Percentiles rank a stretch among this genome's conserved stretches.
Evolutionary conservation across 2,797 vertebrate genomes (phyloP).

Genomic region (Anolis apletophallus): DNA sequence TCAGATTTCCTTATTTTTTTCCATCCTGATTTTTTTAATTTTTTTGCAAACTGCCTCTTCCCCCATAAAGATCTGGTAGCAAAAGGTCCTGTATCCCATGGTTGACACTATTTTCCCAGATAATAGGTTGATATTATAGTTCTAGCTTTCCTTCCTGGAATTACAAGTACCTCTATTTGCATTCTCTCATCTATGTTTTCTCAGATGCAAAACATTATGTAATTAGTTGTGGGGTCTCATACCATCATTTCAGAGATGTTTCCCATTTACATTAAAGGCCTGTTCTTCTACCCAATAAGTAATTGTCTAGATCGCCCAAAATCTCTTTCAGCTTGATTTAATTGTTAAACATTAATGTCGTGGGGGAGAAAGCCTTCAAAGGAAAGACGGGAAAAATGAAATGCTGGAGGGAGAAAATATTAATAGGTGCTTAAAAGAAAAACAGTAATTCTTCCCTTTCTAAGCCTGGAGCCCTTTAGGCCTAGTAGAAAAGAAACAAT

Average conservation of each 20-base stretch:
- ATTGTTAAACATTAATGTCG: slow-evolving; percentile 87
- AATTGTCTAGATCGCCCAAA: slow-evolving; percentile 84
- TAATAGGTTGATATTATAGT: slow-evolving; percentile 63
- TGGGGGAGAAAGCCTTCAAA: slow-evolving; percentile 81
- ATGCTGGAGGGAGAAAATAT: slow-evolving; percentile 81
- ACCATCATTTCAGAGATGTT: slow-evolving; percentile 85
- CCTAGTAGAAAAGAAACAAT: slow-evolving; percentile 88
- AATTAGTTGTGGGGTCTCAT: slow-evolving; percentile 88
- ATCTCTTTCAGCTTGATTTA: slow-evolving; percentile 85
- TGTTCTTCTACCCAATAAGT: slow-evolving; percentile 83
- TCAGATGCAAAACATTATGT: slow-evolving; percentile 97
- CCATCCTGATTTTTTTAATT: not conserved
- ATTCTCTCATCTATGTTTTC: slow-evolving; percentile 88
- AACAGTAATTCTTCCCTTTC: slow-evolving; percentile 90
- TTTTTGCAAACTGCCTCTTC: slow-evolving; percentile 9
- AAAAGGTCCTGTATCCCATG: slow-evolving; percentile 59
- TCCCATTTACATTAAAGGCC: slow-evolving; percentile 87
- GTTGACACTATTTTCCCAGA: slow-evolving; percentile 68
- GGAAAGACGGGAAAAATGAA: slow-evolving; percentile 65
- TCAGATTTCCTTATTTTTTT: not conserved
- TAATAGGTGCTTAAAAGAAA: slow-evolving; percentile 85
- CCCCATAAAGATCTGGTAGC: slow-evolving; percentile 40
- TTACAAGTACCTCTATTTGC: slow-evolving; percentile 83
- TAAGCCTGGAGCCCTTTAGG: slow-evolving; percentile 89
- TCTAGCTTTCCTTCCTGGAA: slow-evolving; percentile 68